Evolutionary conservation across 30 jellyfish, hydroid and myxozoan species (phyloP), one percentile per base, ranked within the genome.

Genomic region (Clytia hemisphaerica): DNA sequence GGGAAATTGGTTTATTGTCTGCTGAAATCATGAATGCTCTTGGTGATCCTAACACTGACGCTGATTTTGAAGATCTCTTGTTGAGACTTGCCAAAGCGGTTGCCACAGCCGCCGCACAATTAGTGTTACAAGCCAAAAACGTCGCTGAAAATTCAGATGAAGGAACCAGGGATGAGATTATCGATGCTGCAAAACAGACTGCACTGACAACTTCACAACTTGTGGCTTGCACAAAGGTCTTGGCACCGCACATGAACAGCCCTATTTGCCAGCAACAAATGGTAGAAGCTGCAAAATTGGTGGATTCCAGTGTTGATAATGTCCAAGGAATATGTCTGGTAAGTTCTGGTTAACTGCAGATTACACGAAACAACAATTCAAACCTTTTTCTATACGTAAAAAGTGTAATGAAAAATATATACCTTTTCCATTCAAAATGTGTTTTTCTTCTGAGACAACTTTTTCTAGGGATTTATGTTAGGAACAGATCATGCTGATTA

Each of bases 201-300:
- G 94, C 94, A 0, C 25, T 82, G 83, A 54, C 83, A 9, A 82
- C 94, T 0, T 82, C 94, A 25, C 94, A 82, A 62, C 83, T 82
- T 4, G 94, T 82, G 29, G 94, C 94, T 14, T 73, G 87, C 35
- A 82, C 94, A 35, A 82, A 82, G 35, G 94, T 82, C 27, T 75
- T 82, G 1, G 94, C 88, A 1, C 94, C 94, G 14, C 94, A 82
- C 22, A 82, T 82, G 22, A 61, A 81, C 21, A 82, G 94, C 46
- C 94, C 94, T 45, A 30, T 82, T 66, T 82, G 94, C 45, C 94
- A 82, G 75, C 88, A 82, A 57, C 88, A 82, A 33, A 82, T 82
- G 94, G 73, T 82, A 26, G 94, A 82, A 57, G 53, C 94, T 4
- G 83, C 94, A 37, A 82, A 82, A 63, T 44, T 82, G 83, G 94